A percentile compares a stretch with the other conserved stretches of the same genome.
These are phyloP conservation scores for Hydropotes inermis DNA, from an alignment of 2,113 vertebrate species.

Conservation along the genomic window DNA sequence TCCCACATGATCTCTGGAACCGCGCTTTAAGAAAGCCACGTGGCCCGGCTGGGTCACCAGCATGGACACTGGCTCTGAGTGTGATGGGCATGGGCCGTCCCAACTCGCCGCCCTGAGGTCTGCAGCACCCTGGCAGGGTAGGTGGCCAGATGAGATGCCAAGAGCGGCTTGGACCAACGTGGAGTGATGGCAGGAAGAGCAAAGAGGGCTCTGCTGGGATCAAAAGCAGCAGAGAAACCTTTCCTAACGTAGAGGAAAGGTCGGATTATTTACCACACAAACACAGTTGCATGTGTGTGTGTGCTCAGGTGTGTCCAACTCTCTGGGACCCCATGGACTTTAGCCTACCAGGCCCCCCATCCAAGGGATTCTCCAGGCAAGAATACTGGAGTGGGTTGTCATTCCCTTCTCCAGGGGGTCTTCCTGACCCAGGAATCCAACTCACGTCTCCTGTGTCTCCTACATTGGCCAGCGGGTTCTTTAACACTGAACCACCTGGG, in stretches of 20 bases:
- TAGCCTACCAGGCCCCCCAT: neutral
- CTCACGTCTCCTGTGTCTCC: neutral
- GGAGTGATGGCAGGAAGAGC: neutral
- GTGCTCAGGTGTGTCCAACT: neutral
- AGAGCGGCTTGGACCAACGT: neutral
- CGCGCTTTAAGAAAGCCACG: neutral
- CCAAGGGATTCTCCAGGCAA: neutral
- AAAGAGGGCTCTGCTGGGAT: neutral
- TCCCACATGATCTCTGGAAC: neutral
- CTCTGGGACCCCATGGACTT: neutral
- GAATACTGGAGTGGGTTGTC: neutral
- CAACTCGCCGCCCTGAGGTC: accelerated
- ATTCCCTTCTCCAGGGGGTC: neutral
- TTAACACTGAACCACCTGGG: neutral
- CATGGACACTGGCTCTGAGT: neutral
- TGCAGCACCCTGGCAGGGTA: accelerated
- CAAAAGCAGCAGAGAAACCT: neutral
- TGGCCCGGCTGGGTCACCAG: neutral
- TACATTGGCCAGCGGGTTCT: neutral
- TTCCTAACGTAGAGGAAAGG: neutral
- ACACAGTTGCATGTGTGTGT: neutral
- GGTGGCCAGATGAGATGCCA: neutral
- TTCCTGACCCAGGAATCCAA: neutral
- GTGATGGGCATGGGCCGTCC: neutral
- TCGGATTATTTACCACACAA: neutral